Evolutionary conservation across 2,888 invertebrate genomes (phyloP), one percentile per base, ranked within the genome.

Genomic region (Oxyteleia sp.): DNA sequence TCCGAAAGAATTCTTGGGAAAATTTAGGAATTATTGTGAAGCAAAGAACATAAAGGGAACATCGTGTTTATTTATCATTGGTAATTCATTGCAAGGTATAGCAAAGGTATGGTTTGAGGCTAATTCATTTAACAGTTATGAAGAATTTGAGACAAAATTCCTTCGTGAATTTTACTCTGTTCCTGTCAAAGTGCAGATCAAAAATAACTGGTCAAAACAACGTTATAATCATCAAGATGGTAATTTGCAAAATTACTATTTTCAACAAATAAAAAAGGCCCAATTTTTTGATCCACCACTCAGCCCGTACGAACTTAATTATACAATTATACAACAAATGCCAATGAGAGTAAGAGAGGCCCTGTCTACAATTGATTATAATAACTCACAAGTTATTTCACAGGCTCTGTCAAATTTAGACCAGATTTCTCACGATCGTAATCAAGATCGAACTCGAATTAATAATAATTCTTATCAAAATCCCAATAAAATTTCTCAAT

Each of bases 21-120:
- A 51, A 51, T 51, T 51, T n/a, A 51, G 26, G 26, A 23, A 23
- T 51, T 51, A 51, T 51, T 26, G 61, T 29, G 29, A 61, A 16
- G 61, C 15, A 15, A 61, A 61, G 26, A 18, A n/a, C 15, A 43
- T 43, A 26, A 29, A 45, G 8, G 0, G 5, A 4, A 15, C 0
- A 2, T 35, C 45, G 13, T 5, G 45, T 7, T 16, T 61, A 45
- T 45, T 1, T 29, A 2, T 45, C n/a, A 8, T 61, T 15, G 15
- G 23, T n/a, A 15, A 16, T 10, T 15, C 26, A 1, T 43, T 61
- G 16, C 18, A 61, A 29, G 43, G 26, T 3, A 61, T n/a, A 4
- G 23, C 45, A 2, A 61, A 26, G 15, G 0, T 61, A n/a, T 61
- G 61, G 15, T 61, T 16, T 45, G 45, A 61, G 4, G 7, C 61